Percentiles rank a stretch among this genome's conserved stretches.
Evolutionary conservation across 2,797 vertebrate genomes (phyloP).

Genomic region (Xerus rutilus): DNA sequence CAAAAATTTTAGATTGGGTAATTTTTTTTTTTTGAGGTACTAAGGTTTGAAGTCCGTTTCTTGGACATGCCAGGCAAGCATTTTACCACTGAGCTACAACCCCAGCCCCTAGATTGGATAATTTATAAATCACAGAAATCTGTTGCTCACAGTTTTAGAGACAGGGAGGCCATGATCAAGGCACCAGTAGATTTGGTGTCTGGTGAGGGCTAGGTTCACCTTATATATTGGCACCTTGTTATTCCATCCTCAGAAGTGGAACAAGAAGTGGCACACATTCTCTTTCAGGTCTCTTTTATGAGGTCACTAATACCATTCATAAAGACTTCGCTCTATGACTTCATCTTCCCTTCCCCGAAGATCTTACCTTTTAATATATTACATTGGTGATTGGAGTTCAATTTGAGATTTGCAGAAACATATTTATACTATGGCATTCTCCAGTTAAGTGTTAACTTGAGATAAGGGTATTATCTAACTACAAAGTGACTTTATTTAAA

Average conservation of each 20-base stretch:
- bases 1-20: not conserved
- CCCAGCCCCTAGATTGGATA: not conserved
- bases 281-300: not conserved
- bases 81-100: no score
- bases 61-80: no score
- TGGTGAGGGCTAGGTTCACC: not conserved
- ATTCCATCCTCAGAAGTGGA: not conserved
- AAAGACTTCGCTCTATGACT: not conserved
- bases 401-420: not conserved
- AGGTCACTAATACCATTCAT: not conserved
- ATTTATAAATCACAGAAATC: not conserved
- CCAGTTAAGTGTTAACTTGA: not conserved
- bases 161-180: not conserved
- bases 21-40: no score
- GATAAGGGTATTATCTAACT: not conserved
- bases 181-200: not conserved
- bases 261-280: not conserved
- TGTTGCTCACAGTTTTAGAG: not conserved
- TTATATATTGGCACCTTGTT: not conserved
- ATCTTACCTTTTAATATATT: not conserved
- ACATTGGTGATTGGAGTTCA: not conserved
- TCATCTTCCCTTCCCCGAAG: not conserved
- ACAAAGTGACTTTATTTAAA: conserved; percentile 10
- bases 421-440: not conserved
- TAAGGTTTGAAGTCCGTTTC: no score